Percentiles rank a stretch among this genome's conserved stretches.
These are phyloP conservation scores for Chlorospingus flavigularis DNA, from an alignment of 2,797 vertebrate genomes.

Conservation along the genomic window DNA sequence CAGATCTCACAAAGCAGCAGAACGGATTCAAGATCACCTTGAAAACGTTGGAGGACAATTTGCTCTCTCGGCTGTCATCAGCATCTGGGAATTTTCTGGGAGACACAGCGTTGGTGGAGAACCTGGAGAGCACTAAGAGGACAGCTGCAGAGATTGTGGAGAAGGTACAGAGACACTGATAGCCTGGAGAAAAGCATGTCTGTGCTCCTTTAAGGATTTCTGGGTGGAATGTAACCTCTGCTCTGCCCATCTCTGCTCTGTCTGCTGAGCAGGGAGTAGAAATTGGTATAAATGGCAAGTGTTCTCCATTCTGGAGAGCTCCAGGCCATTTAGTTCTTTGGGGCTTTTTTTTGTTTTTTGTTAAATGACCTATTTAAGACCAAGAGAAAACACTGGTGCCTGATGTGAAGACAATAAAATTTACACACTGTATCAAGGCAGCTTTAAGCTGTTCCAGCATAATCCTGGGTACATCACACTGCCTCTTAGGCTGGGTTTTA, in stretches of 20 bases:
- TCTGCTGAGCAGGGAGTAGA: not conserved
- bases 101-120: constrained; percentile 90
- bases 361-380: constrained; percentile 38
- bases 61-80: constrained; percentile 89
- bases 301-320: not conserved
- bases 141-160: constrained; percentile 90
- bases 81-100: constrained; percentile 94
- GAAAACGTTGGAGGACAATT: constrained; percentile 90
- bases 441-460: not conserved
- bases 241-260: not conserved
- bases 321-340: not conserved
- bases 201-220: not conserved
- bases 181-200: not conserved
- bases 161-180: constrained; percentile 77
- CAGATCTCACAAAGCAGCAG: constrained; percentile 91
- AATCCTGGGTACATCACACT: not conserved
- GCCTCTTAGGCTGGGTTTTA: constrained; percentile 21
- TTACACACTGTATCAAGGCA: constrained; percentile 13
- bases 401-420: constrained; percentile 42
- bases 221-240: not conserved
- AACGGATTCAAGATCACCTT: constrained; percentile 97
- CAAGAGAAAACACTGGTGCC: not conserved
- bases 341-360: not conserved
- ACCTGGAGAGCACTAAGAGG: constrained; percentile 90
- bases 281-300: not conserved